These are phyloP conservation scores for Orchestia grillus DNA, from an alignment of 1,140 invertebrate genomes.

Conservation along the genomic window DNA sequence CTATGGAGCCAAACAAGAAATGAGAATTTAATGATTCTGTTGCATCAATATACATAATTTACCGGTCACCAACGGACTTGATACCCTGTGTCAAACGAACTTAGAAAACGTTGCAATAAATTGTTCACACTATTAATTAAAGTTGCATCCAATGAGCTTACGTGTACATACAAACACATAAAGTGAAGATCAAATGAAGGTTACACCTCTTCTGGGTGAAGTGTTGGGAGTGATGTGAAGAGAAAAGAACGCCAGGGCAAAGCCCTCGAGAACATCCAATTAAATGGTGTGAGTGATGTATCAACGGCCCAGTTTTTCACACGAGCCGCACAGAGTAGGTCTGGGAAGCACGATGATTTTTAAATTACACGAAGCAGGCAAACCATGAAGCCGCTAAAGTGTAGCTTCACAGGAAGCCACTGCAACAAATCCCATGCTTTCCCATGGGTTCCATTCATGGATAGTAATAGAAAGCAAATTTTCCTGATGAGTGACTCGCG, in stretches of 20 bases:
- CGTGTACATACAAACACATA: background rate
- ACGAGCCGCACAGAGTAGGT: constrained; percentile 2
- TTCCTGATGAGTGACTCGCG: background rate
- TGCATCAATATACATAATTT: background rate
- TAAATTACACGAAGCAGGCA: constrained; percentile 8
- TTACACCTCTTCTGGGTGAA: background rate
- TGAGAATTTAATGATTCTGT: background rate
- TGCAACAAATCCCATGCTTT: constrained; percentile 14
- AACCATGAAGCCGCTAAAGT: constrained; percentile 15
- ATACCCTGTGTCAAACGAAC: background rate
- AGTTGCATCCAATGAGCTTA: background rate
- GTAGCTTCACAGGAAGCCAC: background rate
- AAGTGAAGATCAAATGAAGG: background rate
- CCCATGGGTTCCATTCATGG: background rate
- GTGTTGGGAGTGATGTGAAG: background rate
- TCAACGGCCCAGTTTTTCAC: constrained; percentile 32
- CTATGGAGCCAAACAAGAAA: background rate
- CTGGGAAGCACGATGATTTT: background rate
- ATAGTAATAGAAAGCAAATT: background rate
- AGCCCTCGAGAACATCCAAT: background rate
- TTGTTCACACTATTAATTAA: too few relatives aligned
- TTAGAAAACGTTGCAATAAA: background rate
- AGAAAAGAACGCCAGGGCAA: background rate
- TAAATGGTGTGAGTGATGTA: background rate
- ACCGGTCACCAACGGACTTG: background rate